Evolutionary conservation across 2,113 vertebrate genomes (phyloP).

Genomic region (Pachycephala philippinensis): DNA sequence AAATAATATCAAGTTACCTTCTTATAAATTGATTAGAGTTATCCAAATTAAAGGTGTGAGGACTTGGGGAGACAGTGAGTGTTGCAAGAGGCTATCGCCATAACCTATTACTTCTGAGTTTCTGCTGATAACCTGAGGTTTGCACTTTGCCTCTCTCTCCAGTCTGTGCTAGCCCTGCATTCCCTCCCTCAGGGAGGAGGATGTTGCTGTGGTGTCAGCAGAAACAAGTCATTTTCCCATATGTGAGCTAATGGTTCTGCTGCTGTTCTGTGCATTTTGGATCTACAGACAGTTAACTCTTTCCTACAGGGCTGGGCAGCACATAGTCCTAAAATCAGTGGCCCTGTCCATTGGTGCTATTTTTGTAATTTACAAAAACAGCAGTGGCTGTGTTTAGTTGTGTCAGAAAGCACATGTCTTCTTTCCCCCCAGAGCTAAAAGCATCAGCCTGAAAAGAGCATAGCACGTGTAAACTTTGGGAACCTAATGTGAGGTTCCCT

Average conservation of each 20-base stretch:
- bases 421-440: background rate
- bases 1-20: background rate
- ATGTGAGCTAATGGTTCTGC: background rate
- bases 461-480: background rate
- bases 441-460: background rate
- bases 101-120: background rate
- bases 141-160: background rate
- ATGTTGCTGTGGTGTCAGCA: conserved; percentile 26
- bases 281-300: background rate
- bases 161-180: background rate
- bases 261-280: background rate
- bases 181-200: background rate
- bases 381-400: background rate
- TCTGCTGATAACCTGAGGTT: background rate
- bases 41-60: background rate
- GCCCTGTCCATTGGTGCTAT: background rate
- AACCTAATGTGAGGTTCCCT: background rate
- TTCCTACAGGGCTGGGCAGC: background rate
- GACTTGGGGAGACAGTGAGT: background rate
- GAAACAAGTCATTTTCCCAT: background rate
- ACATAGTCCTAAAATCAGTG: background rate
- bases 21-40: background rate
- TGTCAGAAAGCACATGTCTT: background rate
- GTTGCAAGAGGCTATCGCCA: background rate
- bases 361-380: background rate